A percentile compares a stretch with the other conserved stretches of the same genome.
phyloP scores from a whole-genome alignment of 2,797 vertebrate genomes.

The Nannoperca obscura region DNA sequence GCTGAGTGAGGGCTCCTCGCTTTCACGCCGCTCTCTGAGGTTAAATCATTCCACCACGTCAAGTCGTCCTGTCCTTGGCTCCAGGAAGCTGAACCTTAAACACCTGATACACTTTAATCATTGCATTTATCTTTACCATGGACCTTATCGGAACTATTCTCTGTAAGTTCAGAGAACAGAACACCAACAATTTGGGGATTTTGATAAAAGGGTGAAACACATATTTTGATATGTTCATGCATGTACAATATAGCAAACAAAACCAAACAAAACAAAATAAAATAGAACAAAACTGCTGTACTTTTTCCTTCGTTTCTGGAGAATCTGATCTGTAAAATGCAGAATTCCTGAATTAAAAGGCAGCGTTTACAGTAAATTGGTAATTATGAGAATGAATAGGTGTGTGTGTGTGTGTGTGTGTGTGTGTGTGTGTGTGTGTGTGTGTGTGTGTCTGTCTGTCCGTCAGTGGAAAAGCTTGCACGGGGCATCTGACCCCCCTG shows the following conservation, averaged over 20 bases:
- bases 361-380: not conserved
- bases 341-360: not conserved
- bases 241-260: not conserved
- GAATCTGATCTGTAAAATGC: not conserved
- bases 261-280: no score
- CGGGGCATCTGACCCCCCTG: conserved; percentile 68
- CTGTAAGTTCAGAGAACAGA: not conserved
- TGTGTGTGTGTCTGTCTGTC: conserved; percentile 20
- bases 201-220: not conserved
- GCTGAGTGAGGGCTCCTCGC: no score
- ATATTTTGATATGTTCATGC: not conserved
- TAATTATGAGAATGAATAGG: conserved; percentile 14
- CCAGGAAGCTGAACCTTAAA: no score
- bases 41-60: no score
- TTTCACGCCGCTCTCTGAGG: no score
- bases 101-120: no score
- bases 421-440: not conserved
- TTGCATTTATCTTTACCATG: no score
- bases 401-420: not conserved
- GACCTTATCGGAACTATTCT: not conserved
- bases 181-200: not conserved
- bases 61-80: no score
- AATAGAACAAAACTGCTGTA: not conserved
- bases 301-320: not conserved
- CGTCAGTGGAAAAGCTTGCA: conserved; percentile 64